phyloP scores from a whole-genome alignment of 2,113 vertebrate genomes.

The Hemiscyllium ocellatum region DNA sequence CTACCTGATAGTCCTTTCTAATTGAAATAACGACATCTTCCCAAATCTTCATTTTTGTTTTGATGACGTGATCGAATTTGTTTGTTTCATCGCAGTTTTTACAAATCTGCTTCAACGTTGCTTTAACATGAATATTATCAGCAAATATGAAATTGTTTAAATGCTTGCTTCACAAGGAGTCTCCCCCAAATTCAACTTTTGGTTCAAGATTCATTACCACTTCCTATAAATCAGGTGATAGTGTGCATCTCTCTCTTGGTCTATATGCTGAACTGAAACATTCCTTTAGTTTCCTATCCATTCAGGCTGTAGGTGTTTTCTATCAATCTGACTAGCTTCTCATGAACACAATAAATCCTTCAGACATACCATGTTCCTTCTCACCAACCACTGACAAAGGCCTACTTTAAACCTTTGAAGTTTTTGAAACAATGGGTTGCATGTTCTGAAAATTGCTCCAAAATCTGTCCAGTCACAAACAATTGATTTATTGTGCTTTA shows the following conservation, averaged over 20 bases:
- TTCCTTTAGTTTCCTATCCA: background rate
- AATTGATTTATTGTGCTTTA: background rate
- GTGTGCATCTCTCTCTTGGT: background rate
- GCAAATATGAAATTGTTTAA: background rate
- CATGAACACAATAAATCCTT: background rate
- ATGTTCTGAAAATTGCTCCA: background rate
- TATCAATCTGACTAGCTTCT: background rate
- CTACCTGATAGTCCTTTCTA: background rate
- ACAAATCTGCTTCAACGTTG: background rate
- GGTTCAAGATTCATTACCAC: background rate
- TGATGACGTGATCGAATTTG: background rate
- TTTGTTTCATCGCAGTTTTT: background rate
- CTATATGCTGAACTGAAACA: background rate
- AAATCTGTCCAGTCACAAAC: background rate
- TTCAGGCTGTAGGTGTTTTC: background rate
- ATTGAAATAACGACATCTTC: background rate
- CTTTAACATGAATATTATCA: background rate
- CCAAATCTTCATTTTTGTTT: background rate
- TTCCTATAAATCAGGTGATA: background rate
- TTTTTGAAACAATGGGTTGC: background rate
- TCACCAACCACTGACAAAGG: background rate
- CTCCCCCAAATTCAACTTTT: background rate
- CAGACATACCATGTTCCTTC: background rate
- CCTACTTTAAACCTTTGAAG: background rate
- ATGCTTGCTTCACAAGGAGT: background rate